Evolutionary conservation across 2,888 invertebrate species (phyloP).

Genomic region (Lymantria dispar): DNA sequence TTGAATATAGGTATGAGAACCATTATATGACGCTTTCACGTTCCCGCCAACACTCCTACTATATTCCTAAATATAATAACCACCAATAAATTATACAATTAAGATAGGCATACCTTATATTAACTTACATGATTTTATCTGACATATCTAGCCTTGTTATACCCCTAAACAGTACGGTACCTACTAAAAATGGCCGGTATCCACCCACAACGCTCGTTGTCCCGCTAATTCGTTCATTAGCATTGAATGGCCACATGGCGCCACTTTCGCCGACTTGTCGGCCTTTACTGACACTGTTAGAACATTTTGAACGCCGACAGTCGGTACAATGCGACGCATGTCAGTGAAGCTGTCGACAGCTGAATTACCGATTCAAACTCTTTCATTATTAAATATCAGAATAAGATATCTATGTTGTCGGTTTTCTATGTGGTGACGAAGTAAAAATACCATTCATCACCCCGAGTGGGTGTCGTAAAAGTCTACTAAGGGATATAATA

Average conservation of each 20-base stretch:
- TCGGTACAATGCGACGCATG: conserved; percentile 36
- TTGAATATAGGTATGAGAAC: too few relatives aligned
- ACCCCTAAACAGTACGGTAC: conserved; percentile 13
- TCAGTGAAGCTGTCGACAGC: conserved; percentile 24
- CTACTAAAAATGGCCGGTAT: conserved; percentile 22
- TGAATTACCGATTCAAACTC: conserved; percentile 24
- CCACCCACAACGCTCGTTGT: conserved; percentile 22
- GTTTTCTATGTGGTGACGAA: neutral
- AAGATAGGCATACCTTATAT: too few relatives aligned
- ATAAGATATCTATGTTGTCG: conserved; percentile 15
- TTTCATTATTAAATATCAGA: conserved; percentile 29
- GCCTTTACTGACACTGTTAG: conserved; percentile 27
- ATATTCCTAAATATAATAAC: too few relatives aligned
- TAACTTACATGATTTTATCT: conserved; percentile 5
- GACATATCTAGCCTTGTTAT: conserved; percentile 16
- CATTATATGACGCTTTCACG: too few relatives aligned
- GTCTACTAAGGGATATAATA: too few relatives aligned
- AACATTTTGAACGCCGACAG: conserved; percentile 18
- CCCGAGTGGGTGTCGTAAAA: too few relatives aligned
- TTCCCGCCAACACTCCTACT: too few relatives aligned
- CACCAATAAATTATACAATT: too few relatives aligned
- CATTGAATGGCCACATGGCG: conserved; percentile 46
- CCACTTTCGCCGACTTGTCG: conserved; percentile 36
- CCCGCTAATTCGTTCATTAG: conserved; percentile 46
- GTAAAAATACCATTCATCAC: too few relatives aligned